These are phyloP conservation scores for Acrocephalus arundinaceus DNA, from an alignment of 2,113 vertebrate genomes.

Conservation along the genomic window DNA sequence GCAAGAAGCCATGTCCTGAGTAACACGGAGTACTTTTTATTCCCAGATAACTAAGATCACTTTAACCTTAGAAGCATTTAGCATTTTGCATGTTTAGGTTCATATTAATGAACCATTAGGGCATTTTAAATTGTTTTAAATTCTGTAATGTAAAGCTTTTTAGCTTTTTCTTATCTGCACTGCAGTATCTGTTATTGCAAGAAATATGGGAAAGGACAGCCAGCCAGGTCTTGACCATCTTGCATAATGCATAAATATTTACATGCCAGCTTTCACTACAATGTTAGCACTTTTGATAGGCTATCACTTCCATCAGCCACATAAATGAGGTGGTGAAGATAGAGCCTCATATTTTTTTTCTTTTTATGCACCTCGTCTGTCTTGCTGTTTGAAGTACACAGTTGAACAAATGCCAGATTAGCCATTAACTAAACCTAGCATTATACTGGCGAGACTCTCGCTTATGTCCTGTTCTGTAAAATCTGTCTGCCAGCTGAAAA, in stretches of 20 bases:
- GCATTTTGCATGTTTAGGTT: neutral
- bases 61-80: neutral
- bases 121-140: neutral
- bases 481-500: constrained; percentile 25
- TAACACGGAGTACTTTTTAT: neutral
- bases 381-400: neutral
- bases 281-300: neutral
- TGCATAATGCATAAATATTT: constrained; percentile 25
- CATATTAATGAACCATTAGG: neutral
- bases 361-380: neutral
- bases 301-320: neutral
- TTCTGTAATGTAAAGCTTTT: neutral
- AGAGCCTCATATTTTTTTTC: neutral
- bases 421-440: neutral
- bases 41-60: neutral
- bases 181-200: neutral
- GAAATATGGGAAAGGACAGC: neutral
- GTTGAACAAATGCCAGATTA: constrained; percentile 40
- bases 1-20: neutral
- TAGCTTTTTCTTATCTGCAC: neutral
- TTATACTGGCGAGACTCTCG: neutral
- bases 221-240: neutral
- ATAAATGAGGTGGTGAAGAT: neutral
- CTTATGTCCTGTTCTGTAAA: neutral
- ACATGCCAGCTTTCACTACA: constrained; percentile 1